Base-by-base conservation (phyloP, 2,888 invertebrate genomes). In the Archips crataeganus region DNA sequence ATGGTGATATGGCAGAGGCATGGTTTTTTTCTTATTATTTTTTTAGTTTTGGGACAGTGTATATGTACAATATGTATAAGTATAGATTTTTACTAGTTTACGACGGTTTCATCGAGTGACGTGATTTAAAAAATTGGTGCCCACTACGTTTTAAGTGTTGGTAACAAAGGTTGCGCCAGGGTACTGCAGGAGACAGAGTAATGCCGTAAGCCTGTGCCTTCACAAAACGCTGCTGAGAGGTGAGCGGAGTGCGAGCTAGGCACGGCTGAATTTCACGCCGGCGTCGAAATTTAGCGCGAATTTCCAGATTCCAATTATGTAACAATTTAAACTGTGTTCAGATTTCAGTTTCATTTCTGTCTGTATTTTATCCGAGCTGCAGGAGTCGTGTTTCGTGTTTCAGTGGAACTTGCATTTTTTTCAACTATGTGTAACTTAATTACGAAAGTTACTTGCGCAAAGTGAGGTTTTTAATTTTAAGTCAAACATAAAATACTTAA, bases 251-350 rank as follows among this genome's bases (percentile, higher is more conserved):
- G 75, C 70, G 78, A 78, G 73, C 76, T 72, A 62, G 65, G 61
- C 70, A 62, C 74, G 76, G 74, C 62, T 76, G 78, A 78, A 77
- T 79, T 79, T 78, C 78, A 77, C 78, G 77, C 77, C 76, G 76
- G 73, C 72, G 66, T 76, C 71, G 70, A 77, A 79, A 80, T 78
- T 81, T 81, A 82, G 81, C 77, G 75, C 79, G 77, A 77, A 75
- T 76, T 79, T 77, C 76, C 76, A 77, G 79, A 79, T 81, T 79
- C 80, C 81, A 80, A 81, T 80, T 81, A 78, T 76, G 79, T 81
- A 79, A 81, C 80, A 79, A 79, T 81, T 81, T 80, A 80, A 79
- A 77, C 78, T 79, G 73, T 75, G 73, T 77, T 78, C 76, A 74
- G 78, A 79, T 79, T 76, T 71, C 71, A 74, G 74, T 75, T 76